phyloP scores from a whole-genome alignment of 2,113 vertebrate genomes.

The Microtus oregoni region DNA sequence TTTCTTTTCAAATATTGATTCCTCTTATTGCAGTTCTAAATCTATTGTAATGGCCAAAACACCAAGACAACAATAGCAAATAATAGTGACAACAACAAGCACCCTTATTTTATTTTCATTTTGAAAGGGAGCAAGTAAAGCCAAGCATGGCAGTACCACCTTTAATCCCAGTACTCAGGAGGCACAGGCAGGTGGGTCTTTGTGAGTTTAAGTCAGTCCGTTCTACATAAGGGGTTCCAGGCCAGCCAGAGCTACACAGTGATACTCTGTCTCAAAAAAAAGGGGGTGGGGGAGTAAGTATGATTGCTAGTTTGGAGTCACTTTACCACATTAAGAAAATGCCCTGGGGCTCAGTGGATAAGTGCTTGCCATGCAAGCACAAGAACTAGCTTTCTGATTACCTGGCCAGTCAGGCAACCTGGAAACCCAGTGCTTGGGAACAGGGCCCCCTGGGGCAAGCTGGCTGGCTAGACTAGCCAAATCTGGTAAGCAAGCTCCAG shows the following conservation, averaged over 20 bases:
- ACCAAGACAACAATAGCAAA: constrained; percentile 4
- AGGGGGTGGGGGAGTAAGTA: neutral
- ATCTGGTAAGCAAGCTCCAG: neutral
- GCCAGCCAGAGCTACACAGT: neutral
- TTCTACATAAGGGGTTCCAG: neutral
- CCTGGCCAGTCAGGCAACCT: neutral
- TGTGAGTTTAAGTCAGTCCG: neutral
- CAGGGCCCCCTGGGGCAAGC: neutral
- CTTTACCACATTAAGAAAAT: constrained; percentile 44
- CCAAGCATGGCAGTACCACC: neutral
- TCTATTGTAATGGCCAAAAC: constrained; percentile 31
- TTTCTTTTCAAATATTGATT: constrained; percentile 60
- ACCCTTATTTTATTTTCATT: constrained; percentile 63
- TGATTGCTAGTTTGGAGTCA: constrained; percentile 34
- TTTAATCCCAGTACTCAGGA: neutral
- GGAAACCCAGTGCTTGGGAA: neutral
- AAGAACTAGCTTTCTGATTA: neutral
- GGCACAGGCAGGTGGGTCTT: neutral
- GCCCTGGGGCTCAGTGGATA: neutral
- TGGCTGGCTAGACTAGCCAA: neutral
- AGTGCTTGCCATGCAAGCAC: neutral
- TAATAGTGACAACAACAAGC: constrained; percentile 23
- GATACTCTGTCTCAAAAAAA: neutral
- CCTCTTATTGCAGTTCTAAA: constrained; percentile 52
- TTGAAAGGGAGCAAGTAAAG: neutral